Evolutionary conservation across 92 coral and sea anemone species (phyloP).

Genomic region (Epizoanthus illoricatus): DNA sequence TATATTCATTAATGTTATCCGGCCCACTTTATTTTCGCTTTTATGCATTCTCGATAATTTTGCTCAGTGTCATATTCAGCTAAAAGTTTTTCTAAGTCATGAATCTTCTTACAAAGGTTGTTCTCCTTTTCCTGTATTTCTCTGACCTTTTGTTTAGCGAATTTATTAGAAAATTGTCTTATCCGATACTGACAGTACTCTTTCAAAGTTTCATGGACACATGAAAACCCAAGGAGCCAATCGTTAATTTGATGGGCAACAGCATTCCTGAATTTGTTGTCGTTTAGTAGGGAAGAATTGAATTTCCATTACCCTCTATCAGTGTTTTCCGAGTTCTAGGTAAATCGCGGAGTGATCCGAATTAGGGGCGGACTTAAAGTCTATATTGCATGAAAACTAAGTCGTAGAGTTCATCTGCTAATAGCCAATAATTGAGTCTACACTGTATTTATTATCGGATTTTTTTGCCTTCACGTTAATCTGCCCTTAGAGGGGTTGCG

Average conservation of each 20-base stretch:
- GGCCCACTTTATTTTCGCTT: neutral
- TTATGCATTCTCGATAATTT: conserved; percentile 2
- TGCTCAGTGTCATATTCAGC: conserved; percentile 7
- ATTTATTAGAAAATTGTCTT: neutral
- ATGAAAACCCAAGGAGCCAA: conserved; percentile 15
- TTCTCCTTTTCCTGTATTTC: neutral
- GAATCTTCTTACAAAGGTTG: neutral
- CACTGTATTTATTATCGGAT: conserved; percentile 4
- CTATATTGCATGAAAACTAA: conserved; percentile 28
- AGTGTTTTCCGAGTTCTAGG: conserved; percentile 29
- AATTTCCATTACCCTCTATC: conserved; percentile 46
- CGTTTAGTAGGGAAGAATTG: conserved; percentile 33
- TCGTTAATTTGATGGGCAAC: conserved; percentile 19
- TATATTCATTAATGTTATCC: conserved; percentile 33
- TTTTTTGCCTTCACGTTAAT: conserved; percentile 1
- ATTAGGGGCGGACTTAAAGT: conserved; percentile 25
- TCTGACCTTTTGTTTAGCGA: neutral
- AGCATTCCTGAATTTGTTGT: conserved; percentile 22
- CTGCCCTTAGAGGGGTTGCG: neutral
- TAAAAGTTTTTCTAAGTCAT: neutral
- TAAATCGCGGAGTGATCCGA: conserved; percentile 47
- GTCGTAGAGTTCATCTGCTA: conserved; percentile 32
- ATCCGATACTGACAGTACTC: conserved; percentile 1
- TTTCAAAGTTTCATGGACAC: neutral
- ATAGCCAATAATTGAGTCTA: conserved; percentile 19